Percentiles rank a stretch among this genome's conserved stretches.
Evolutionary conservation across 1,140 invertebrate genomes (phyloP).

Genomic region (Drosophila nigrodunni): DNA sequence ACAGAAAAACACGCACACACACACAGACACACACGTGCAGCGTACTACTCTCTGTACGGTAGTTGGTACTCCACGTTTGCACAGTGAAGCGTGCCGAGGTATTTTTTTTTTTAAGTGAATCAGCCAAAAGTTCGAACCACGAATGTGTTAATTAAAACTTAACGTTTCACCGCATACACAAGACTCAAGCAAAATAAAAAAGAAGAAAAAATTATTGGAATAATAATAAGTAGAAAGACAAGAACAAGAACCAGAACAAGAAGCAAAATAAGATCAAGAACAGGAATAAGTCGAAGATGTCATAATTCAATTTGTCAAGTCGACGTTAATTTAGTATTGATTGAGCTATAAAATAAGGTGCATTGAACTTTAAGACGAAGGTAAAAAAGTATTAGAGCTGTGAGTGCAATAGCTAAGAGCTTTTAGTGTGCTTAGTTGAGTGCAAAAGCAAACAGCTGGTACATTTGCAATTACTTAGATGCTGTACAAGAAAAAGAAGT

Average conservation of each 20-base stretch:
- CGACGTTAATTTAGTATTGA: conserved; percentile 39
- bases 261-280: not conserved
- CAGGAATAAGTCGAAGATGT: conserved; percentile 32
- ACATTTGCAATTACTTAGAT: not conserved
- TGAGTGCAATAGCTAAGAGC: not conserved
- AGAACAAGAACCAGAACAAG: conserved; percentile 14
- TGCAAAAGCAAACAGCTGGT: not conserved
- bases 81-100: conserved; percentile 58
- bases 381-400: not conserved
- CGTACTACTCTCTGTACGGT: not conserved
- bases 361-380: conserved; percentile 53
- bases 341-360: conserved; percentile 55
- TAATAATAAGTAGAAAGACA: conserved; percentile 16
- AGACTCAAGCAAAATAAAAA: conserved; percentile 9
- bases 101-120: conserved; percentile 42
- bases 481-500: too few relatives aligned
- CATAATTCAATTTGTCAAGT: conserved; percentile 76
- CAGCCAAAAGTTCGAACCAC: conserved; percentile 43
- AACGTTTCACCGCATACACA: conserved; percentile 66
- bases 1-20: too few relatives aligned
- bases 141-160: conserved; percentile 79
- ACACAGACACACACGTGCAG: not conserved
- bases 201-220: conserved; percentile 13
- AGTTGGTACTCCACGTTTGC: conserved; percentile 45
- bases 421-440: not conserved